Conservation (phyloP, 2,797 vertebrate genomes). For the Loris lydekkerianus region DNA sequence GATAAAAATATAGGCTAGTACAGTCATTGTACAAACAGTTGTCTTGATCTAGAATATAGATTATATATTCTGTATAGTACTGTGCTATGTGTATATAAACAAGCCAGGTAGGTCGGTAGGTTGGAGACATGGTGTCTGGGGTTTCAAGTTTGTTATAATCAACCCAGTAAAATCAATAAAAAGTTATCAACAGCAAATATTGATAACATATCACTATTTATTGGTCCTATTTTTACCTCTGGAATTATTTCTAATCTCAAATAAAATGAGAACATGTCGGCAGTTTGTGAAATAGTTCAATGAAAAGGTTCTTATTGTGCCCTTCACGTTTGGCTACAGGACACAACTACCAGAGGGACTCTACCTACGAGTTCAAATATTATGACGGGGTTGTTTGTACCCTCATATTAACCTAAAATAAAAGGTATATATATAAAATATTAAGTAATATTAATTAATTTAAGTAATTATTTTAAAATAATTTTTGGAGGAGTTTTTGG, state of each 20-base stretch:
- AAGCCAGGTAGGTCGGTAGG: slow-evolving; percentile 57
- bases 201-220: slow-evolving; percentile 78
- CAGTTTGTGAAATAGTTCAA: slow-evolving; percentile 41
- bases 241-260: slow-evolving; percentile 34
- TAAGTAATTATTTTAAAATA: too few species aligned
- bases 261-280: slow-evolving; percentile 21
- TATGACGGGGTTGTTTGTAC: too few species aligned
- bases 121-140: slow-evolving; percentile 60
- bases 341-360: too few species aligned
- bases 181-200: slow-evolving; percentile 73
- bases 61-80: background rate
- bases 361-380: too few species aligned
- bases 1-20: slow-evolving; percentile 60
- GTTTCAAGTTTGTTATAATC: slow-evolving; percentile 40
- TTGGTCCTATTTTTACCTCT: slow-evolving; percentile 66
- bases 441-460: too few species aligned
- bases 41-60: slow-evolving; percentile 54
- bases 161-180: slow-evolving; percentile 60
- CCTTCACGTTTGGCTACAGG: background rate
- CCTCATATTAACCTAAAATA: too few species aligned
- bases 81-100: slow-evolving; percentile 68
- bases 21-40: slow-evolving; percentile 48
- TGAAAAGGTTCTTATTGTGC: background rate
- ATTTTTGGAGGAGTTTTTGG: too few species aligned
- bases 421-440: too few species aligned